Conservation (phyloP, 2,113 vertebrate species). For the Oplegnathus fasciatus region DNA sequence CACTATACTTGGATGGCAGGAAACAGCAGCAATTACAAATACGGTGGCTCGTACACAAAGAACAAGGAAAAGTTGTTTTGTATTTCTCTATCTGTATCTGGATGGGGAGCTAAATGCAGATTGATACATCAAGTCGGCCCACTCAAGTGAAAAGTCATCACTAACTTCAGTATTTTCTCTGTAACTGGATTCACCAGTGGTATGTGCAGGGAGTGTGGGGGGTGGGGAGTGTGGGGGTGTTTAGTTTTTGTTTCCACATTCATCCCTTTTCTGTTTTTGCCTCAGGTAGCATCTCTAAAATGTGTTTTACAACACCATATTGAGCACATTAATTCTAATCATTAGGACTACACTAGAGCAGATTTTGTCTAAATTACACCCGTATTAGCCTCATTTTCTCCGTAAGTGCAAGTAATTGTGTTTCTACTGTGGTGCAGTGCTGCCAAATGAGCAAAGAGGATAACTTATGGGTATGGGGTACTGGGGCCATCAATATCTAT, state of each 20-base stretch:
- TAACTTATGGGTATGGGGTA: not conserved
- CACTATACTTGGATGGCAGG: not conserved
- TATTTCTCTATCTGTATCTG: conserved; percentile 9
- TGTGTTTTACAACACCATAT: conserved; percentile 35
- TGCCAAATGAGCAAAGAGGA: conserved; percentile 23
- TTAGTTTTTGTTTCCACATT: conserved; percentile 3
- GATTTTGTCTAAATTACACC: conserved; percentile 45
- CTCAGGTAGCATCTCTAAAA: conserved; percentile 30
- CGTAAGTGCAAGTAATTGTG: conserved; percentile 2
- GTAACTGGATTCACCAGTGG: conserved; percentile 12
- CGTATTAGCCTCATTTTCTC: conserved; percentile 17
- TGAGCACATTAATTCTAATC: conserved; percentile 55
- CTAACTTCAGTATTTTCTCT: conserved; percentile 27
- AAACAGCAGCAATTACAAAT: conserved; percentile 44
- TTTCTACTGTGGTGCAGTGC: not conserved
- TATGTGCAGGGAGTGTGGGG: not conserved
- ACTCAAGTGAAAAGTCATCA: conserved; percentile 44
- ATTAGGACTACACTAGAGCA: not conserved
- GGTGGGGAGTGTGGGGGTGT: conserved; percentile 1
- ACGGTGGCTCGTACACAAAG: conserved; percentile 37
- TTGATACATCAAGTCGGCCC: conserved; percentile 33
- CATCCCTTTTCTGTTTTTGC: conserved; percentile 5
- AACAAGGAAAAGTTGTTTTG: conserved; percentile 8
- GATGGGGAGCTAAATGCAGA: conserved; percentile 49
- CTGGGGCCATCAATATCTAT: not conserved